Evolutionary conservation across 1,140 invertebrate species (phyloP).

Genomic region (Danaus melanippus): DNA sequence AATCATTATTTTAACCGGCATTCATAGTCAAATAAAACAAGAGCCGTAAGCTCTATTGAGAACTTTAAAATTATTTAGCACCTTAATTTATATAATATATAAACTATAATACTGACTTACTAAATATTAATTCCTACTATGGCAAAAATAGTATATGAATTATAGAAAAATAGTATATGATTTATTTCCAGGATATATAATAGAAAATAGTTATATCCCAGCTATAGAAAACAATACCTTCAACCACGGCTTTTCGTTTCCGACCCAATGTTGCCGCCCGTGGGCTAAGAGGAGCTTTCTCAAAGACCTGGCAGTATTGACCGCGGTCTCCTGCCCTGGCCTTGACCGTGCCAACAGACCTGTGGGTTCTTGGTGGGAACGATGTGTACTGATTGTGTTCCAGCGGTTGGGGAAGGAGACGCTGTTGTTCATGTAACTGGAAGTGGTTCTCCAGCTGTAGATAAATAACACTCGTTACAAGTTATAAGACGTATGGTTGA

Average conservation of each 20-base stretch:
- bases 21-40: too few relatives aligned
- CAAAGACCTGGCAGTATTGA: slow-evolving; percentile 67
- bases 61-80: too few relatives aligned
- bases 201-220: too few relatives aligned
- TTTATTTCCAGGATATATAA: too few relatives aligned
- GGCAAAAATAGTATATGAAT: too few relatives aligned
- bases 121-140: too few relatives aligned
- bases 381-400: slow-evolving; percentile 64
- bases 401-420: slow-evolving; percentile 52
- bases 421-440: slow-evolving; percentile 66
- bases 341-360: slow-evolving; percentile 47
- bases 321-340: slow-evolving; percentile 54
- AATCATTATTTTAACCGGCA: too few relatives aligned
- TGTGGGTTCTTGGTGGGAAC: slow-evolving; percentile 50
- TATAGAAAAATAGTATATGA: too few relatives aligned
- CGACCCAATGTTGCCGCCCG: slow-evolving; percentile 57
- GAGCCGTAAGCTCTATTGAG: too few relatives aligned
- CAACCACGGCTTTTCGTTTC: slow-evolving; percentile 48
- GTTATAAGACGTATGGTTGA: too few relatives aligned
- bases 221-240: slow-evolving; percentile 29
- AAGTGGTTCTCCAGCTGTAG: slow-evolving; percentile 63
- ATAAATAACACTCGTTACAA: neutral
- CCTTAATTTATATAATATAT: too few relatives aligned
- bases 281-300: slow-evolving; percentile 55
- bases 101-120: too few relatives aligned